phyloP scores from a whole-genome alignment of 2,113 vertebrate species.

The Psilopsiagon aymara region DNA sequence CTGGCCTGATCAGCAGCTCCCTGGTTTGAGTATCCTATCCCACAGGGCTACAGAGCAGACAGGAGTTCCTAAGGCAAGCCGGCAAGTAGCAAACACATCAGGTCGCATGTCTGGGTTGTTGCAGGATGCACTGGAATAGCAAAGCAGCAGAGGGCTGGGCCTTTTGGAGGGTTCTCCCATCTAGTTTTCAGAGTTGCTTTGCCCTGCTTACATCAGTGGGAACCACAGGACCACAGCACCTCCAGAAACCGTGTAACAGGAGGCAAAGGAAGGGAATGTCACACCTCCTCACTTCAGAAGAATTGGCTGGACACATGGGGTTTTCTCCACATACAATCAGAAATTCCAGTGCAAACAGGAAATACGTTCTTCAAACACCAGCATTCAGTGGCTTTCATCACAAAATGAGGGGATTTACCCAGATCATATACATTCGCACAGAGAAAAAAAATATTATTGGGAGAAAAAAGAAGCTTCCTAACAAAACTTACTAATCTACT shows the following conservation, averaged over 20 bases:
- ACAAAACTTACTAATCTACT: not conserved
- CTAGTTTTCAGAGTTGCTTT: not conserved
- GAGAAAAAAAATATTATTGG: not conserved
- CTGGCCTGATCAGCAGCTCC: not conserved
- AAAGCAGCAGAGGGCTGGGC: not conserved
- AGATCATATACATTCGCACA: not conserved
- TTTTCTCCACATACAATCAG: not conserved
- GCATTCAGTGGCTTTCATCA: not conserved
- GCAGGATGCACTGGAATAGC: not conserved
- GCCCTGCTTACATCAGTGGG: not conserved
- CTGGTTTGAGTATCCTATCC: not conserved
- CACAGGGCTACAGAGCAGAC: not conserved
- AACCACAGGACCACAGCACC: not conserved
- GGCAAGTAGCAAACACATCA: fast-evolving
- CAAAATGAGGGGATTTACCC: not conserved
- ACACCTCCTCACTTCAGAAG: not conserved
- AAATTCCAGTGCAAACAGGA: not conserved
- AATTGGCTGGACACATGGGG: not conserved
- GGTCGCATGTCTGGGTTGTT: not conserved
- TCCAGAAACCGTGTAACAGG: not conserved
- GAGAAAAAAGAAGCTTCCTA: not conserved
- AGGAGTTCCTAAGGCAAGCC: not conserved
- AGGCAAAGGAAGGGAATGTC: not conserved
- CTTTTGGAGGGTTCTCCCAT: not conserved
- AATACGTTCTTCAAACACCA: not conserved